Base-by-base conservation (phyloP, 1,140 invertebrate genomes). In the Cydia pomonella region DNA sequence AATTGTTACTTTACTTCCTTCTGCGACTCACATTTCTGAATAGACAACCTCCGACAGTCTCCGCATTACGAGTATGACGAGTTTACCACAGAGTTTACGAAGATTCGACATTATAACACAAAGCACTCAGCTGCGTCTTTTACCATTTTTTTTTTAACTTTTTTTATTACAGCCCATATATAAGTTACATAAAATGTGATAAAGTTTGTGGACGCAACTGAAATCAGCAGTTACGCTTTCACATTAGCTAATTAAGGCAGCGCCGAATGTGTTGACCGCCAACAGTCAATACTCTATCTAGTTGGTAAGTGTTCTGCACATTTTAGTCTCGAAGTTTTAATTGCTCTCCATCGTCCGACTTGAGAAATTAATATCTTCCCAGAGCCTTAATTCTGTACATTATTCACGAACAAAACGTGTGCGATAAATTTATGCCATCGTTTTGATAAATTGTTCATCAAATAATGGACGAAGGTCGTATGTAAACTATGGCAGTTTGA, bases 281-380 rank as follows among this genome's bases (percentile, higher is more conserved):
- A n/a, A n/a, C 12, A 50, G 5, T 18, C 5, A n/a, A 18, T 50
- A 12, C 41, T 50, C 10, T 50, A 50, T 50, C 16, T 50, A 50
- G 16, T 18, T 50, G 47, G 53, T 23, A 23, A 23, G 53, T 23
- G 10, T 18, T 59, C 53, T 12, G 53, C 9, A n/a, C 82, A 81
- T 83, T 87, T 84, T 81, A 79, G 74, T 82, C 75, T 75, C 77
- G 62, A 89, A 89, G 82, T 89, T 87, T 85, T 87, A 89, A 89
- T 89, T 87, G 85, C 84, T 83, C 80, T 85, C 85, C 81, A 83
- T 85, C 83, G 86, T 81, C 80, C 77, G 76, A 85, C 77, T 85
- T 87, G 78, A 79, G 82, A 87, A 89, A 89, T 87, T 87, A 86
- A 87, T 89, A 87, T 87, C 84, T 84, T 80, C 79, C 78, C 76